phyloP scores from a whole-genome alignment of 2,888 invertebrate genomes.

The Mantis religiosa region DNA sequence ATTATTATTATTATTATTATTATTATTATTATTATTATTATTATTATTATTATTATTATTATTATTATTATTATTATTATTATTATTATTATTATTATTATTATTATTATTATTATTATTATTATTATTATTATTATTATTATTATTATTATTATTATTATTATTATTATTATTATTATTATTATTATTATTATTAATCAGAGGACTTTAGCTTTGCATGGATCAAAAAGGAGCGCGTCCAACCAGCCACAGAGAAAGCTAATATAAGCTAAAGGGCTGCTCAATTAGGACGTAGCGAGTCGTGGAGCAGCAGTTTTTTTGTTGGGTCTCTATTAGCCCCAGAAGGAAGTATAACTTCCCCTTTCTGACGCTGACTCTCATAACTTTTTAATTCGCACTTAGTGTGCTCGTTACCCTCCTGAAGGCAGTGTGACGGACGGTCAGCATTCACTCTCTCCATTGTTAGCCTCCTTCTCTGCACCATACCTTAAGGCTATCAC shows the following conservation, averaged over 20 bases:
- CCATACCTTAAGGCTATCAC: not conserved
- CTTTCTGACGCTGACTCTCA: not conserved
- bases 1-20: too few species aligned
- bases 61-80: too few species aligned
- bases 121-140: too few species aligned
- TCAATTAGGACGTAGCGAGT: not conserved
- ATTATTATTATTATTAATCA: too few species aligned
- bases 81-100: too few species aligned
- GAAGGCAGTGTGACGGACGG: not conserved
- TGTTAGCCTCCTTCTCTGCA: not conserved
- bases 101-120: too few species aligned
- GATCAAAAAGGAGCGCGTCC: not conserved
- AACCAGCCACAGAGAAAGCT: not conserved
- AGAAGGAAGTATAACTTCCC: slow-evolving; percentile 12
- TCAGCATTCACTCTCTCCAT: not conserved
- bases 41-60: too few species aligned
- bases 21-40: too few species aligned
- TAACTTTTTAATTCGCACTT: slow-evolving; percentile 11
- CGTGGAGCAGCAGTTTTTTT: not conserved
- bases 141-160: too few species aligned
- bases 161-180: too few species aligned
- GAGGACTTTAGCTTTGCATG: too few species aligned
- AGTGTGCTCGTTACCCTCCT: not conserved
- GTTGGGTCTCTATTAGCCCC: not conserved
- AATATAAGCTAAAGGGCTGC: not conserved